Conservation (phyloP, 2,113 vertebrate species). For the Aphyosemion australe region DNA sequence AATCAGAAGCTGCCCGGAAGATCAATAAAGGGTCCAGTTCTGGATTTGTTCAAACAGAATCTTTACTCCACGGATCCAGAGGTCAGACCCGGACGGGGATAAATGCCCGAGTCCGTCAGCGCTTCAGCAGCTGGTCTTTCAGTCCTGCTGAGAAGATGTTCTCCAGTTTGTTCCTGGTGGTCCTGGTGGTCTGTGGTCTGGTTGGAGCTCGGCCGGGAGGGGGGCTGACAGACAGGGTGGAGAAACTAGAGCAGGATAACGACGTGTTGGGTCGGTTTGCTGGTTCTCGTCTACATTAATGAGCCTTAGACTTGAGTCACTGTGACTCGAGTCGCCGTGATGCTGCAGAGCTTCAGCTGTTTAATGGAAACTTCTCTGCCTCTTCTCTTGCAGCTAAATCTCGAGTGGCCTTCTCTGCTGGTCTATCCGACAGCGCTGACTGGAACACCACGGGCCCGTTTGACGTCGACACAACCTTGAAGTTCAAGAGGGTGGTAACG, state of each 20-base stretch:
- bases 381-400: no score
- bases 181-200: background rate
- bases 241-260: background rate
- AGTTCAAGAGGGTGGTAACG: background rate
- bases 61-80: background rate
- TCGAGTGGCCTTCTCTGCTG: background rate
- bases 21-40: background rate
- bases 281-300: no score
- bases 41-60: background rate
- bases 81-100: background rate
- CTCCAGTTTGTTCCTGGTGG: background rate
- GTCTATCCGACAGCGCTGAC: background rate
- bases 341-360: no score
- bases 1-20: background rate
- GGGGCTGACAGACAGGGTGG: background rate
- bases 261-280: background rate
- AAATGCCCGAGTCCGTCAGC: background rate
- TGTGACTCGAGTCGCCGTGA: no score
- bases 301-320: no score
- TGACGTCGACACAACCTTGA: background rate
- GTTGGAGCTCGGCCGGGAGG: background rate
- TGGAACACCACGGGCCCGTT: background rate
- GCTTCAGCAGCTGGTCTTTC: background rate
- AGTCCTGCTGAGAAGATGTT: background rate
- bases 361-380: no score